Percentiles rank a stretch among this genome's conserved stretches.
Conservation (phyloP, 1,140 invertebrate species). For the Charaxes varanes region DNA sequence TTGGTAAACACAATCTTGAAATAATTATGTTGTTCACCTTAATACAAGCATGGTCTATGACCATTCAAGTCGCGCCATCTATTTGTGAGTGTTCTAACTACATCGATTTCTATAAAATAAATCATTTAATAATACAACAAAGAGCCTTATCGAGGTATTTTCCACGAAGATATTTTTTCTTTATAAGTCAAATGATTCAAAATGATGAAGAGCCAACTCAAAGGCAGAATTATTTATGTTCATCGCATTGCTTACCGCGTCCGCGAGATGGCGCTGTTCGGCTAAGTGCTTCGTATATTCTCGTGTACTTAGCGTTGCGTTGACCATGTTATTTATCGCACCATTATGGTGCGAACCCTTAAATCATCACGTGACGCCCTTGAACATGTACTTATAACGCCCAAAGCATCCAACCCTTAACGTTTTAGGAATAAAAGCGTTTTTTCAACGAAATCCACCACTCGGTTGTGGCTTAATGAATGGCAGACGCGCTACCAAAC, state of each 20-base stretch:
- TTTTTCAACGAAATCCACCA: not conserved
- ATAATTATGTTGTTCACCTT: no score
- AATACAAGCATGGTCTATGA: no score
- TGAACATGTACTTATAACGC: slow-evolving; percentile 28
- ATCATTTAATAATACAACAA: no score
- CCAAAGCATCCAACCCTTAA: slow-evolving; percentile 5
- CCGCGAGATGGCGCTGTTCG: slow-evolving; percentile 57
- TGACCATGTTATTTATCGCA: slow-evolving; percentile 69
- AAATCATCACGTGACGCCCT: slow-evolving; percentile 67
- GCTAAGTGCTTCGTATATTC: slow-evolving; percentile 59
- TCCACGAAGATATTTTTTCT: no score
- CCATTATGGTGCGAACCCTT: slow-evolving; percentile 61
- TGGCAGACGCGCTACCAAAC: slow-evolving; percentile 43
- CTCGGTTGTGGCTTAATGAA: slow-evolving; percentile 47
- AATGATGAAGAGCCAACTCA: not conserved
- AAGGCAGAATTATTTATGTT: not conserved
- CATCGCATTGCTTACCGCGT: slow-evolving; percentile 7
- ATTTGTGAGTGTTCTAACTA: no score
- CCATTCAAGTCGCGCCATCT: no score
- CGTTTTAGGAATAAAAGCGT: slow-evolving; percentile 2
- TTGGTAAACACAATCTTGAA: no score
- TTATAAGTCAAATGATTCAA: no score
- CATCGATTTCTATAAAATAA: no score
- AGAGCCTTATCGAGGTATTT: no score
- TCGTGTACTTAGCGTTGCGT: slow-evolving; percentile 36